Percentiles rank a stretch among this genome's conserved stretches.
These are phyloP conservation scores for Fundulus diaphanus DNA, from an alignment of 2,797 vertebrate genomes.

Conservation along the genomic window DNA sequence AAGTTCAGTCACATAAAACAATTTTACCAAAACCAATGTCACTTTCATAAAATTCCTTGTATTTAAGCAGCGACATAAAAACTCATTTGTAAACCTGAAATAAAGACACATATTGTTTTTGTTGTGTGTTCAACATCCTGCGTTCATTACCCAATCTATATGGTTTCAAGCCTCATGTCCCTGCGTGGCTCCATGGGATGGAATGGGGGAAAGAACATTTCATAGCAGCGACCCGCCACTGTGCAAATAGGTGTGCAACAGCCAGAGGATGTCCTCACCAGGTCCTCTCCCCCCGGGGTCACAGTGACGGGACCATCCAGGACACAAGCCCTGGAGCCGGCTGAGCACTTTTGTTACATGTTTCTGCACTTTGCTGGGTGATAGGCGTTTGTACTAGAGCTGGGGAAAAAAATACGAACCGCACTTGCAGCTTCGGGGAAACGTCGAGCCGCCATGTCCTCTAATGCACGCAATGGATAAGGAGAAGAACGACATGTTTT, in stretches of 20 bases:
- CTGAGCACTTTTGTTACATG: slow-evolving; percentile 43
- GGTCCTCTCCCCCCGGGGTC: slow-evolving; percentile 22
- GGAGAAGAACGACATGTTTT: background rate
- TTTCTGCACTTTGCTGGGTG: slow-evolving; percentile 54
- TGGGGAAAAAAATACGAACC: slow-evolving; percentile 28
- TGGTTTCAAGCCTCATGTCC: background rate
- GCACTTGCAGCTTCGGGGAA: slow-evolving; percentile 19
- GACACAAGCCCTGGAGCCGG: slow-evolving; percentile 8
- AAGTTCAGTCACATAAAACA: too few relatives aligned
- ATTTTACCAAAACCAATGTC: background rate
- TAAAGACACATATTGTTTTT: slow-evolving; percentile 26
- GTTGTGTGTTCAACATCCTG: slow-evolving; percentile 14
- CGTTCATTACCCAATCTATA: background rate
- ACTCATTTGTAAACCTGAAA: too few relatives aligned
- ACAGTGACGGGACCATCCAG: slow-evolving; percentile 31
- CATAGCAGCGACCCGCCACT: background rate
- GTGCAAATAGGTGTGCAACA: slow-evolving; percentile 10
- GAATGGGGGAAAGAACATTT: slow-evolving; percentile 16
- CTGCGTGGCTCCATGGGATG: slow-evolving; percentile 8
- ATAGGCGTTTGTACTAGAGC: slow-evolving; percentile 31
- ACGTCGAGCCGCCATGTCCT: slow-evolving; percentile 31
- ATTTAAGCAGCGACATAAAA: background rate
- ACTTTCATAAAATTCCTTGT: background rate
- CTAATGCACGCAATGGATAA: slow-evolving; percentile 34
- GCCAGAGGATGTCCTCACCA: slow-evolving; percentile 27